A percentile compares a stretch with the other conserved stretches of the same genome.
Conservation (phyloP, 2,888 invertebrate genomes). For the Pasiphila rectangulata region DNA sequence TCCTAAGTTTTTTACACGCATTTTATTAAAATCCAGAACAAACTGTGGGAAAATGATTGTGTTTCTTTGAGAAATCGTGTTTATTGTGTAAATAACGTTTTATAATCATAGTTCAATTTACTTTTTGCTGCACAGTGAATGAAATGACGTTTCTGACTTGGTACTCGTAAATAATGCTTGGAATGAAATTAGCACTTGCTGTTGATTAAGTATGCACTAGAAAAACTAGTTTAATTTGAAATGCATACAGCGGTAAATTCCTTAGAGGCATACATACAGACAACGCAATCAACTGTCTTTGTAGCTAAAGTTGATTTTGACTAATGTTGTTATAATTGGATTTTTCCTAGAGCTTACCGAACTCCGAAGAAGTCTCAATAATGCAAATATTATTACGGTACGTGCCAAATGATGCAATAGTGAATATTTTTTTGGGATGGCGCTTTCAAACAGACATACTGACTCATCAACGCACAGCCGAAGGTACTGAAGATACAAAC, state of each 20-base stretch:
- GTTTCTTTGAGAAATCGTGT: constrained; percentile 64
- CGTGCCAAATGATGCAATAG: too few species aligned
- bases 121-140: constrained; percentile 58
- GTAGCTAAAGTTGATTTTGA: too few species aligned
- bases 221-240: constrained; percentile 16
- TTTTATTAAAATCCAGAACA: constrained; percentile 47
- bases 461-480: too few species aligned
- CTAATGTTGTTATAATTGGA: too few species aligned
- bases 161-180: constrained; percentile 43
- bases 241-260: constrained; percentile 1
- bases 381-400: too few species aligned
- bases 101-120: constrained; percentile 64
- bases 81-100: constrained; percentile 59
- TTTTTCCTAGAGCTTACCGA: too few species aligned
- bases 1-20: constrained; percentile 52
- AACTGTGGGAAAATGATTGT: constrained; percentile 63
- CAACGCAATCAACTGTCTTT: too few species aligned
- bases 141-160: constrained; percentile 43
- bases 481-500: too few species aligned
- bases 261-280: not conserved
- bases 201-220: constrained; percentile 11
- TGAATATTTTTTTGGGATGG: not conserved
- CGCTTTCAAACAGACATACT: too few species aligned
- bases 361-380: too few species aligned
- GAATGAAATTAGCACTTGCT: constrained; percentile 36